A percentile compares a stretch with the other conserved stretches of the same genome.
Conservation (phyloP, 1,140 invertebrate genomes). For the Rhyacophila brunnea region DNA sequence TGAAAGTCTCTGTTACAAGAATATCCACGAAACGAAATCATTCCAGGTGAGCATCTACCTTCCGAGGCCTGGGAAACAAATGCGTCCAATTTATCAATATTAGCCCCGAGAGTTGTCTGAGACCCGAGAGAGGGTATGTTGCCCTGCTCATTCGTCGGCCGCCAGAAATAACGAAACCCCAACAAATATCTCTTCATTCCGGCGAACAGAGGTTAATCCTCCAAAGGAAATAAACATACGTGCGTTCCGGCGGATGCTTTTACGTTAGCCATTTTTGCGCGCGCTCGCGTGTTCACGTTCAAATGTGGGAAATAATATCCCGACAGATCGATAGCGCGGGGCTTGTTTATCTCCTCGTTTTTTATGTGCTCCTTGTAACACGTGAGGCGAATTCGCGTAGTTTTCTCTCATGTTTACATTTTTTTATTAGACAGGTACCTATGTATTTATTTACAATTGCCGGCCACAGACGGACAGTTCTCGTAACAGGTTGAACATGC, state of each 20-base stretch:
- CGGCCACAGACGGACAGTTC: no score
- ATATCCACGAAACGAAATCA: no score
- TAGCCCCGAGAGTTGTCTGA: constrained; percentile 14
- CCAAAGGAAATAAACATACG: constrained; percentile 26
- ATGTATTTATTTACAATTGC: no score
- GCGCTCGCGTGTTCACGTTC: background rate
- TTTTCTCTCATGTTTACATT: no score
- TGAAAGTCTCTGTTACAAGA: no score
- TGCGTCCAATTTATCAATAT: constrained; percentile 33
- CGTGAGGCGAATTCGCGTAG: background rate
- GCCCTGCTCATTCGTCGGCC: no score
- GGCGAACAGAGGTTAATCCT: constrained; percentile 30
- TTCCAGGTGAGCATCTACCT: background rate
- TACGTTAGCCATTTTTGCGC: background rate
- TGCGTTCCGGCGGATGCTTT: background rate
- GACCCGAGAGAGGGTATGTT: no score
- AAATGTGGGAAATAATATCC: no score
- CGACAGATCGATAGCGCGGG: no score
- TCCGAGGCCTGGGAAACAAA: constrained; percentile 9
- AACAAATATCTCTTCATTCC: constrained; percentile 29
- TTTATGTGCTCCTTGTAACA: constrained; percentile 15
- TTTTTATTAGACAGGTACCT: no score
- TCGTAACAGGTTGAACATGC: no score
- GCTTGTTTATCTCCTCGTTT: no score
- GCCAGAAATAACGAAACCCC: background rate